Evolutionary conservation across 2,797 vertebrate genomes (phyloP).

Genomic region (Sebastiscus albofasciatus): DNA sequence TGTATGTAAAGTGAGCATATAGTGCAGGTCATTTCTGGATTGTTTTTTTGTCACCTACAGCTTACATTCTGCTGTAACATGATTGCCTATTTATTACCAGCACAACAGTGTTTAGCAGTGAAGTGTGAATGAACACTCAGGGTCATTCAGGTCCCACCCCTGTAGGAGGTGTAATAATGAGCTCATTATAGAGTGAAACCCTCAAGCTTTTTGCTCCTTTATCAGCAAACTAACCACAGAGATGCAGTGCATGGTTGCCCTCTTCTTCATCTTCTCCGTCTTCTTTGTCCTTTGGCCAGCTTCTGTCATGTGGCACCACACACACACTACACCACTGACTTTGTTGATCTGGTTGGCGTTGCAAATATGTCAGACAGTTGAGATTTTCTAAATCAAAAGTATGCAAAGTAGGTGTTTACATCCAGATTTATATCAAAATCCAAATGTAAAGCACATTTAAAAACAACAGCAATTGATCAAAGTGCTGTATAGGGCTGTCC

Average conservation of each 20-base stretch:
- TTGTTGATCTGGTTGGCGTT: not conserved
- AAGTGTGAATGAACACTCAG: conserved; percentile 28
- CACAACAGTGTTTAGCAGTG: not conserved
- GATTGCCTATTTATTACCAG: conserved; percentile 1
- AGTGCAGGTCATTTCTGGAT: not conserved
- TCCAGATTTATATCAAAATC: not conserved
- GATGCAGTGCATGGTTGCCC: not conserved
- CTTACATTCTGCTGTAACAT: not conserved
- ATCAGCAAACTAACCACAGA: conserved; percentile 21
- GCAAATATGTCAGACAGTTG: not conserved
- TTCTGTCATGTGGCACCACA: not conserved
- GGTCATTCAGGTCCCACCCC: conserved; percentile 22
- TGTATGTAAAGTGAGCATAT: not conserved
- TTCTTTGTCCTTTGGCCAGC: conserved; percentile 19
- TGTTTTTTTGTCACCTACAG: not conserved
- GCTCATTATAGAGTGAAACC: conserved; percentile 47
- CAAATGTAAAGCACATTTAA: too few species aligned
- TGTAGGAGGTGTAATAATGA: conserved; percentile 38
- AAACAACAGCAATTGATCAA: too few species aligned
- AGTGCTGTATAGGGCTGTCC: too few species aligned
- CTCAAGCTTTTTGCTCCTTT: not conserved
- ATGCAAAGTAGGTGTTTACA: not conserved
- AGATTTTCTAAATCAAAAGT: not conserved
- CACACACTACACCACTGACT: not conserved
- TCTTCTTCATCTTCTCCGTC: not conserved